Conservation (phyloP, 2,113 vertebrate species). For the Siniperca knerii region DNA sequence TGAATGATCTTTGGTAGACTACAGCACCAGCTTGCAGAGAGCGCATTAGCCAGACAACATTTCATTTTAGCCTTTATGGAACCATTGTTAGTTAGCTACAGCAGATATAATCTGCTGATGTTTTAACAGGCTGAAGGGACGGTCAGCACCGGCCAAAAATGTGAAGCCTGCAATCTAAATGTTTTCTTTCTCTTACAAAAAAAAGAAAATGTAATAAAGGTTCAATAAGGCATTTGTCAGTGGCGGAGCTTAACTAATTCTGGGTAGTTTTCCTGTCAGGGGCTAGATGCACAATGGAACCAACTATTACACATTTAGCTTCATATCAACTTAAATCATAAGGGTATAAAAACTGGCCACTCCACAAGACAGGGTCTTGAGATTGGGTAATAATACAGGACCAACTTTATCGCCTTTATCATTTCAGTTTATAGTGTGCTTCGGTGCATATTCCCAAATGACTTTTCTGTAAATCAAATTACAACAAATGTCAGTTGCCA, state of each 20-base stretch:
- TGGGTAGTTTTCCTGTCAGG: neutral
- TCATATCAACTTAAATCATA: neutral
- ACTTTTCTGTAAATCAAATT: slow-evolving; percentile 1
- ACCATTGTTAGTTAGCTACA: too few species aligned
- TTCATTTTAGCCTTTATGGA: too few species aligned
- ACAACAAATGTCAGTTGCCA: slow-evolving; percentile 7
- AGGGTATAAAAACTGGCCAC: neutral
- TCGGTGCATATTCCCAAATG: neutral
- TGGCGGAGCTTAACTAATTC: neutral
- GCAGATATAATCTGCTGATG: neutral
- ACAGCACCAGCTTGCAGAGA: neutral
- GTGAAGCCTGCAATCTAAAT: neutral
- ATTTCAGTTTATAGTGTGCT: neutral
- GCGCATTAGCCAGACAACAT: neutral
- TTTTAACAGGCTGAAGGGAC: neutral
- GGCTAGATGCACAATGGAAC: neutral
- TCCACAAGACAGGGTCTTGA: neutral
- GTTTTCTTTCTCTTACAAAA: too few species aligned
- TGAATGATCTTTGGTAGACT: too few species aligned
- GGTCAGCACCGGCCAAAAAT: neutral
- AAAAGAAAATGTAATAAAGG: neutral
- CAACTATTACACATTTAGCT: neutral
- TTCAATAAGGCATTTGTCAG: neutral
- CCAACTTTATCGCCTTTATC: neutral
- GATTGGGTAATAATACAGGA: neutral